Base-by-base conservation (phyloP, 1,140 invertebrate genomes). In the Araneus ventricosus region DNA sequence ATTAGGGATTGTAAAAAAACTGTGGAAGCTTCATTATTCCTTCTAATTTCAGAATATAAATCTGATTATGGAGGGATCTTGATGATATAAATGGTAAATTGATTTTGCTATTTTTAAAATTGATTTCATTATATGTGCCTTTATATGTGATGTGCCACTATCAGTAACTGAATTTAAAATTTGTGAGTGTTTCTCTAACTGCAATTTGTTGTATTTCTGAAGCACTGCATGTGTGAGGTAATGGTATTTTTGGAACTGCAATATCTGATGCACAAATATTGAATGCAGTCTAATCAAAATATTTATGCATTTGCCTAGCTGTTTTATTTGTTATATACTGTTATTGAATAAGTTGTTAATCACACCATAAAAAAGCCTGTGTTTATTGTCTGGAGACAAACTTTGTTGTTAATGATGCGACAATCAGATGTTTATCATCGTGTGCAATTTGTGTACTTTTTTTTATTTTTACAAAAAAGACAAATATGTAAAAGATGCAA, bases 121-220 rank as follows among this genome's bases (percentile, higher is more conserved):
- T 75, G 4, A 67, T 27, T 67, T 67, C 10, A 27, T 4, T 5
- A n/a, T 10, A 37, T 75, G 70, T 75, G 70, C 70, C 70, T 75
- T 75, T 75, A 75, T 75, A 75, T 75, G 63, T 67, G 30, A 75
- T 75, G 70, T 75, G 70, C 70, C 70, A 75, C 70, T 20, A 20
- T 75, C 27, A 75, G 22, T 70, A 34, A 22, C 20, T 75, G 27
- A 7, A 22, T 75, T 37, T 37, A 20, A 20, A 17, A 34, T 75
- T 70, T 34, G 30, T 8, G 30, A 34, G 67, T 75, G 14, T 67
- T 30, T 34, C 17, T 34, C 34, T 34, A 75, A 67, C 63, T 27
- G 27, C 22, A 27, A 8, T 75, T 75, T 20, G 14, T 75, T 75
- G 1, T 1, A 37, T 34, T 70, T 70, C 14, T 75, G 30, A 34